Evolutionary conservation across 2,888 invertebrate genomes (phyloP).

Genomic region (Drosophila peninsularis): DNA sequence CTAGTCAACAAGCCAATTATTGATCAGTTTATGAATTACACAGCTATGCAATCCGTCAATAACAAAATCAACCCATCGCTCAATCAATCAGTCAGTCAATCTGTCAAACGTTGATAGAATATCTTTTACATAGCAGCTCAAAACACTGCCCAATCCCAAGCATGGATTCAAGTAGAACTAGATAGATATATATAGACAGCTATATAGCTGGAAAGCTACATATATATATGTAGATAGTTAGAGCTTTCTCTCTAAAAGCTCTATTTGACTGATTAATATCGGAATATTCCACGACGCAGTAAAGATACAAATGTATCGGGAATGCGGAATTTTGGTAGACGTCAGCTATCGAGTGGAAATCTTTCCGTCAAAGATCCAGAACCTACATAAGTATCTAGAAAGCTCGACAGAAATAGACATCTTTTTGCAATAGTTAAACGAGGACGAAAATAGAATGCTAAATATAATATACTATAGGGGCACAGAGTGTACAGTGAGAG

Average conservation of each 20-base stretch:
- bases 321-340: background rate
- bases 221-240: background rate
- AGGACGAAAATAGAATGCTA: slow-evolving; percentile 8
- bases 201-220: background rate
- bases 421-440: slow-evolving; percentile 3
- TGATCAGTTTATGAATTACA: too few relatives aligned
- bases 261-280: background rate
- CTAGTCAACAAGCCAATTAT: background rate
- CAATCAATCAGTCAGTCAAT: background rate
- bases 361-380: background rate
- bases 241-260: too few relatives aligned
- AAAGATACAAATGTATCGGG: background rate
- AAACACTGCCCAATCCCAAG: background rate
- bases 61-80: background rate
- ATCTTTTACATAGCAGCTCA: background rate
- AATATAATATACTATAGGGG: background rate
- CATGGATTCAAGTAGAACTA: background rate
- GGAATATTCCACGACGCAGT: background rate
- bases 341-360: slow-evolving; percentile 1
- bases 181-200: background rate
- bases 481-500: background rate
- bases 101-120: background rate
- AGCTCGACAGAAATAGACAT: background rate
- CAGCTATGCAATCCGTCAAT: too few relatives aligned
- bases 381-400: background rate